Evolutionary conservation across 23 tunicate genomes (phyloP).

Genomic region (Botrylloides violaceus): DNA sequence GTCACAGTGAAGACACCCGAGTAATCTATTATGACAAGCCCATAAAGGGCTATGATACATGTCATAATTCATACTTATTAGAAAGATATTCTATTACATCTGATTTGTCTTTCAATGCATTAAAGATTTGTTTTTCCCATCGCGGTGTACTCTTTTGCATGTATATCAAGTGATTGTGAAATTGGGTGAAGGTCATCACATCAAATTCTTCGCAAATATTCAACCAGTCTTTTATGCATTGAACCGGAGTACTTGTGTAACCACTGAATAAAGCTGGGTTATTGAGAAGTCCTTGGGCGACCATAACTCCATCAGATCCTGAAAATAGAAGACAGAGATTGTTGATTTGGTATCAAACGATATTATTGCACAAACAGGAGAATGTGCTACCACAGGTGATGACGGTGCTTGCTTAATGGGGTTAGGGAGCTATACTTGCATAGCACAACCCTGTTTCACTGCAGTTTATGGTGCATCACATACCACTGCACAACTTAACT

Average conservation of each 20-base stretch:
- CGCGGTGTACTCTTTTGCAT: slow-evolving; percentile 64
- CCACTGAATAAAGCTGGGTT: slow-evolving; percentile 79
- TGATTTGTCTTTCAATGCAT: slow-evolving; percentile 43
- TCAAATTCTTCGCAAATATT: slow-evolving; percentile 10
- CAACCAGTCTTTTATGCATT: slow-evolving; percentile 69
- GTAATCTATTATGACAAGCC: too few species aligned
- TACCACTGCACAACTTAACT: too few species aligned
- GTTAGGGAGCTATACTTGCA: too few species aligned
- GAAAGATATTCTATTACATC: slow-evolving; percentile 55
- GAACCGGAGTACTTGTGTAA: slow-evolving; percentile 37
- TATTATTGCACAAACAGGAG: too few species aligned
- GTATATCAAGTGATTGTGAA: slow-evolving; percentile 90
- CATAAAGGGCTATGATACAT: too few species aligned
- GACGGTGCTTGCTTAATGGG: too few species aligned
- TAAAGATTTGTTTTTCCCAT: slow-evolving; percentile 76
- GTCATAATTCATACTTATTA: slow-evolving; percentile 20
- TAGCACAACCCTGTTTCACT: too few species aligned
- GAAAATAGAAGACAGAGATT: background rate
- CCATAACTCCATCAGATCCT: slow-evolving; percentile 90
- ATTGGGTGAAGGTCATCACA: slow-evolving; percentile 24
- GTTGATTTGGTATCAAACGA: too few species aligned
- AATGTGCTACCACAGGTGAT: too few species aligned
- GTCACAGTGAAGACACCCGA: too few species aligned
- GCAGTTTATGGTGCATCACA: too few species aligned
- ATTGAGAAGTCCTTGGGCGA: slow-evolving; percentile 71